A percentile compares a stretch with the other conserved stretches of the same genome.
These are phyloP conservation scores for Drosophila anomalata DNA, from an alignment of 2,888 invertebrate genomes.

Conservation along the genomic window DNA sequence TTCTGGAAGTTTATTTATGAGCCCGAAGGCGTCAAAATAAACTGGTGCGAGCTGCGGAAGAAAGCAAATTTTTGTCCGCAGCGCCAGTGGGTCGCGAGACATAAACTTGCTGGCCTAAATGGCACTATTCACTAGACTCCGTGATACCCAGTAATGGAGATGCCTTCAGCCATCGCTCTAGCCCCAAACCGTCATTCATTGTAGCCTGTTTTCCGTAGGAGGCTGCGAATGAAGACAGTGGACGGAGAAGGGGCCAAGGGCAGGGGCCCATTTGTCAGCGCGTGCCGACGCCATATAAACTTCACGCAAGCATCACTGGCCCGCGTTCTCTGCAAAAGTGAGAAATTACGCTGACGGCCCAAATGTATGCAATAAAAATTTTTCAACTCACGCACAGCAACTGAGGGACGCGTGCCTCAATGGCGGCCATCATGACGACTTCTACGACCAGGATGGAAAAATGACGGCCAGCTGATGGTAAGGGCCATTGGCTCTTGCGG, in stretches of 20 bases:
- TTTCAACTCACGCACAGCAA: slow-evolving; percentile 65
- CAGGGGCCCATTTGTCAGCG: slow-evolving; percentile 33
- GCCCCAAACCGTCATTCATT: slow-evolving; percentile 13
- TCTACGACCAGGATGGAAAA: slow-evolving; percentile 63
- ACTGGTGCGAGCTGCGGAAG: slow-evolving; percentile 50
- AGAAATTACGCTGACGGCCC: slow-evolving; percentile 76
- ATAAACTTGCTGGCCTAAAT: background rate
- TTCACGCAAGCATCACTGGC: slow-evolving; percentile 52
- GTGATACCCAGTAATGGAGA: slow-evolving; percentile 16
- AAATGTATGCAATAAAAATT: slow-evolving; percentile 81
- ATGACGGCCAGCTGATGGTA: slow-evolving; percentile 54
- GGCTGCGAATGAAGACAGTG: background rate
- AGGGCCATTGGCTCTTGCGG: slow-evolving; percentile 19
- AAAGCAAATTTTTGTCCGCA: background rate
- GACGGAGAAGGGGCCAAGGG: background rate
- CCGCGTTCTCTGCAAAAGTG: slow-evolving; percentile 54
- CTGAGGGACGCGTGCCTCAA: slow-evolving; percentile 17
- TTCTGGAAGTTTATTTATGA: slow-evolving; percentile 58
- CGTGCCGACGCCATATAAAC: slow-evolving; percentile 71
- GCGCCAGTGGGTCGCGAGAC: background rate
- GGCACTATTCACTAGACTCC: slow-evolving; percentile 8
- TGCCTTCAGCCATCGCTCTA: background rate
- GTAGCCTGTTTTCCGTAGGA: slow-evolving; percentile 7
- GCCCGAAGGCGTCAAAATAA: slow-evolving; percentile 51
- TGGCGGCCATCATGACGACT: slow-evolving; percentile 32